Percentiles rank a stretch among this genome's conserved stretches.
phyloP scores from a whole-genome alignment of 2,113 vertebrate species.

The Herpetotheres cachinnans region DNA sequence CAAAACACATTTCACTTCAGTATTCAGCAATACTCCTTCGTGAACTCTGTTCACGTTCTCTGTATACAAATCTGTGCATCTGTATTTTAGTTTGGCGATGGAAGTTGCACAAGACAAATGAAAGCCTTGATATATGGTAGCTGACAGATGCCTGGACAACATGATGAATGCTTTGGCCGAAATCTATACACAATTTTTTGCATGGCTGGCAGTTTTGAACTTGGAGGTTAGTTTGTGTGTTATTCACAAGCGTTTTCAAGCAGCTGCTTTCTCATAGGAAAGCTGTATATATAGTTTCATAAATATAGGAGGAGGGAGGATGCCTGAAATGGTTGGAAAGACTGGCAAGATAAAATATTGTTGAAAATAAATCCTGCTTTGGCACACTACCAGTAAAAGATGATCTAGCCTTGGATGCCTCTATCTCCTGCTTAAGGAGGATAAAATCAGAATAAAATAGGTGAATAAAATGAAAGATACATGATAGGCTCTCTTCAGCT shows the following conservation, averaged over 20 bases:
- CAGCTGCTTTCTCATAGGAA: slow-evolving; percentile 44
- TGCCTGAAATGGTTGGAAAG: slow-evolving; percentile 25
- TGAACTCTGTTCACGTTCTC: not conserved
- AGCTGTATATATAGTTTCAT: slow-evolving; percentile 29
- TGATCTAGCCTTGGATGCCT: not conserved
- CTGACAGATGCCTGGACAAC: not conserved
- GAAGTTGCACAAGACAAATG: not conserved
- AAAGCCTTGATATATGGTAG: not conserved
- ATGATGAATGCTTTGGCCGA: not conserved
- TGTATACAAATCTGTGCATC: not conserved
- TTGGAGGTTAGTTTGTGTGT: not conserved
- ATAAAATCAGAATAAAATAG: not conserved
- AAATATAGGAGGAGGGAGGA: not conserved
- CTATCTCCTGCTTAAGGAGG: not conserved
- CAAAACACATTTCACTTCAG: not conserved
- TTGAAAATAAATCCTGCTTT: slow-evolving; percentile 54
- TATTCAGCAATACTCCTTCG: not conserved
- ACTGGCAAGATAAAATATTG: slow-evolving; percentile 40
- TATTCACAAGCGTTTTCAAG: not conserved
- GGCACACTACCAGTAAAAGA: slow-evolving; percentile 5
- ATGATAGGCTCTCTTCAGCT: not conserved
- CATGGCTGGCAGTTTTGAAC: not conserved
- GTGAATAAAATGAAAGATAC: not conserved
- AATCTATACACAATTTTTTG: not conserved
- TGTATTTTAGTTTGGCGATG: not conserved